phyloP scores from a whole-genome alignment of 2,888 invertebrate species.

The Ectropis crepuscularia region DNA sequence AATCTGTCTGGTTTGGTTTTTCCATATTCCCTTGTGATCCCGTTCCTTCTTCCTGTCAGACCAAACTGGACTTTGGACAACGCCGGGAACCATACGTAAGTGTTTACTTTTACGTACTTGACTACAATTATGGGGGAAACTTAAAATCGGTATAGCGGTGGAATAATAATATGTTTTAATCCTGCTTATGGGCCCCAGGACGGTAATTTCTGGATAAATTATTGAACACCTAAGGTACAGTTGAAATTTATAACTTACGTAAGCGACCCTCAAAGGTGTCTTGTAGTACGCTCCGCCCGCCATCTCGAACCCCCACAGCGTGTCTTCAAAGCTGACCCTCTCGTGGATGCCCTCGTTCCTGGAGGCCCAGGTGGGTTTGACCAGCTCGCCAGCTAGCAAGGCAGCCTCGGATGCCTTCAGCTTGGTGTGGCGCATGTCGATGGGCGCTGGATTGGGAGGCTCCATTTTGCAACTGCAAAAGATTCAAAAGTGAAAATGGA shows the following conservation, averaged over 20 bases:
- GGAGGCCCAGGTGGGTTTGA: slow-evolving; percentile 72
- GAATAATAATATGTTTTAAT: too few relatives aligned
- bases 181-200: too few relatives aligned
- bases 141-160: too few relatives aligned
- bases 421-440: slow-evolving; percentile 66
- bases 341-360: slow-evolving; percentile 76
- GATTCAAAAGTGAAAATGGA: neutral
- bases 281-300: slow-evolving; percentile 72
- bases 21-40: too few relatives aligned
- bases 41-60: too few relatives aligned
- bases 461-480: slow-evolving; percentile 28
- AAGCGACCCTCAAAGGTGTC: slow-evolving; percentile 68
- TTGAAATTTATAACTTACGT: slow-evolving; percentile 50
- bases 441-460: slow-evolving; percentile 48
- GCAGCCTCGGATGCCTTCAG: slow-evolving; percentile 66
- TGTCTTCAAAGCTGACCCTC: slow-evolving; percentile 73
- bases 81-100: too few relatives aligned
- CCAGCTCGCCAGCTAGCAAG: slow-evolving; percentile 63
- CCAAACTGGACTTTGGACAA: too few relatives aligned
- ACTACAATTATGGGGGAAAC: too few relatives aligned
- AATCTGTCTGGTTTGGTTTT: too few relatives aligned
- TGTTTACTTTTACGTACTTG: too few relatives aligned
- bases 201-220: too few relatives aligned
- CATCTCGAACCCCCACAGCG: slow-evolving; percentile 76
- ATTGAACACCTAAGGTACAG: neutral